Conservation (phyloP, 2,797 vertebrate genomes). For the Odontamblyopus rebecca region DNA sequence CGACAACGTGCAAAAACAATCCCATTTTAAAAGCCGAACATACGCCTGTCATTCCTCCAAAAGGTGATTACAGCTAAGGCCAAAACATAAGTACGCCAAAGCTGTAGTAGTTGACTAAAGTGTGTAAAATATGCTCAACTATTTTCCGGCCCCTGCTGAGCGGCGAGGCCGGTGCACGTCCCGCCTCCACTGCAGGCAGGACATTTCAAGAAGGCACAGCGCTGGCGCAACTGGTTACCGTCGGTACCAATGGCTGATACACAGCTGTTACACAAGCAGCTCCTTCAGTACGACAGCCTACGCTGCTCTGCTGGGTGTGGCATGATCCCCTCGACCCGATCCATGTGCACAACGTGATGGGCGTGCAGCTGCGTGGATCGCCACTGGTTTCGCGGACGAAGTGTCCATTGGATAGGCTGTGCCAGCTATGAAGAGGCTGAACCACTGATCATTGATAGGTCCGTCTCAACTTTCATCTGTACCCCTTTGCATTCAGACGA, state of each 20-base stretch:
- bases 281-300: slow-evolving; percentile 34
- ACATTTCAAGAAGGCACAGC: slow-evolving; percentile 47
- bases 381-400: slow-evolving; percentile 61
- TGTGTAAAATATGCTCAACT: slow-evolving; percentile 28
- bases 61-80: slow-evolving; percentile 23
- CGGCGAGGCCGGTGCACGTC: slow-evolving; percentile 54
- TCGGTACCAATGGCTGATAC: slow-evolving; percentile 50
- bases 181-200: slow-evolving; percentile 62
- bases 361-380: slow-evolving; percentile 27
- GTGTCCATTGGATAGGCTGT: slow-evolving; percentile 45
- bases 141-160: slow-evolving; percentile 31
- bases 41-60: slow-evolving; percentile 65
- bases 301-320: slow-evolving; percentile 63
- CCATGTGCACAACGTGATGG: slow-evolving; percentile 75
- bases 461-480: slow-evolving; percentile 46
- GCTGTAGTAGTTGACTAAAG: slow-evolving; percentile 21
- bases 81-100: slow-evolving; percentile 33
- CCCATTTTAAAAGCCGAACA: slow-evolving; percentile 72
- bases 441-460: slow-evolving; percentile 59
- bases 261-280: slow-evolving; percentile 71
- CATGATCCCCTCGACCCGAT: slow-evolving; percentile 59
- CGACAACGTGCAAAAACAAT: slow-evolving; percentile 76
- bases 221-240: slow-evolving; percentile 50
- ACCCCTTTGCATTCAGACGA: neutral
- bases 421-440: slow-evolving; percentile 6